Evolutionary conservation across 2,888 invertebrate genomes (phyloP), one percentile per base, ranked within the genome.

Genomic region (Melieria omissa): DNA sequence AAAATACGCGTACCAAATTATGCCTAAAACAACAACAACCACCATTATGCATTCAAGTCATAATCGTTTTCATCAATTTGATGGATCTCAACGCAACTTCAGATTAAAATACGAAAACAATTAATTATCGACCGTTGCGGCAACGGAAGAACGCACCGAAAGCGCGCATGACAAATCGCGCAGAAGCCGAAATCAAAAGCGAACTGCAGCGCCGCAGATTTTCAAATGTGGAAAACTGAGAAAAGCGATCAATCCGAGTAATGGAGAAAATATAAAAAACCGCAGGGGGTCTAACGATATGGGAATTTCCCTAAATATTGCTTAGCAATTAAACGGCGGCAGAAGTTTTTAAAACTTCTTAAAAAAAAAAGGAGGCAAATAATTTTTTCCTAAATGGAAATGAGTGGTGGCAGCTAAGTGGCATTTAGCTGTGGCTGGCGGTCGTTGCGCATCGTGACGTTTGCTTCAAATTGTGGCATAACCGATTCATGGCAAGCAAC

Each of bases 111-210:
- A 52, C 47, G 45, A 65, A 65, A 65, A 70, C 70, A 70, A 70
- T 70, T 70, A 70, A 70, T 70, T 70, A 70, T 64, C 64, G 49
- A 67, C 67, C 45, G 61, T 67, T 67, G 67, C 58, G 47, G 58
- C 29, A 58, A 58, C 29, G 5, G 16, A n/a, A 60, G 61, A 67
- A 47, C 14, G 16, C 52, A 49, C 42, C 47, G 47, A 14, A 44
- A 67, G 61, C 49, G 29, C 29, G 29, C 29, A 29, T 29, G 61
- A 12, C 67, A 47, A 67, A 67, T 67, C 67, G 67, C 61, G 60
- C 58, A 49, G 60, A 67, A 67, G 49, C 60, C 44, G 42, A 29
- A 29, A 1, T 29, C 29, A 29, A 29, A 29, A 29, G 29, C 29
- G 29, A 60, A 47, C 49, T 45, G 41, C 58, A 67, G 45, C 52